Evolutionary conservation across 2,888 invertebrate genomes (phyloP).

Genomic region (Cephus spinipes): DNA sequence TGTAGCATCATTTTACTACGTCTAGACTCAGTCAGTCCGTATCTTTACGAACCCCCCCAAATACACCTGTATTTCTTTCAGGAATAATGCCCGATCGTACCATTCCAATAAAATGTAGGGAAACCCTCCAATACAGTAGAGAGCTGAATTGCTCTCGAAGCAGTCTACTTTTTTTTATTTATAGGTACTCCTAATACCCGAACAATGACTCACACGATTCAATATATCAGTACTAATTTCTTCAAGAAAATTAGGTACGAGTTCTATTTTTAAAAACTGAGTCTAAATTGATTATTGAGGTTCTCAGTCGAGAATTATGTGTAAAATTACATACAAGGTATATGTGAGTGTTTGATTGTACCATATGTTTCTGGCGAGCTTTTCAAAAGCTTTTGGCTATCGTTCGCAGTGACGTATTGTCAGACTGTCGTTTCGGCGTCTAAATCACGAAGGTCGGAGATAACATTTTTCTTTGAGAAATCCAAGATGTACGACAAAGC

Average conservation of each 20-base stretch:
- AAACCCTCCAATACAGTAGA: not conserved
- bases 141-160: not conserved
- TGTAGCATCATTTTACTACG: conserved; percentile 36
- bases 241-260: no score
- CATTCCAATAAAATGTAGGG: not conserved
- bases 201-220: not conserved
- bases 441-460: not conserved
- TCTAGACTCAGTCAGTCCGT: conserved; percentile 37
- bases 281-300: no score
- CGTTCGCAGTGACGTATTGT: no score
- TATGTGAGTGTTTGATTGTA: no score
- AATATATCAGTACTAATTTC: not conserved
- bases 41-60: conserved; percentile 40
- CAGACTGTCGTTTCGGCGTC: not conserved
- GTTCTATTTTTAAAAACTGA: no score
- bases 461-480: not conserved
- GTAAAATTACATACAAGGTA: no score
- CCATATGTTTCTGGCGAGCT: no score
- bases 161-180: not conserved
- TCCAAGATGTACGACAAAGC: not conserved
- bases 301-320: no score
- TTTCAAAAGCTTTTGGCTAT: no score
- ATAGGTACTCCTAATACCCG: not conserved
- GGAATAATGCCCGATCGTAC: not conserved
- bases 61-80: conserved; percentile 33